phyloP scores from a whole-genome alignment of 2,888 invertebrate genomes.

The Chymomyza procnemis region DNA sequence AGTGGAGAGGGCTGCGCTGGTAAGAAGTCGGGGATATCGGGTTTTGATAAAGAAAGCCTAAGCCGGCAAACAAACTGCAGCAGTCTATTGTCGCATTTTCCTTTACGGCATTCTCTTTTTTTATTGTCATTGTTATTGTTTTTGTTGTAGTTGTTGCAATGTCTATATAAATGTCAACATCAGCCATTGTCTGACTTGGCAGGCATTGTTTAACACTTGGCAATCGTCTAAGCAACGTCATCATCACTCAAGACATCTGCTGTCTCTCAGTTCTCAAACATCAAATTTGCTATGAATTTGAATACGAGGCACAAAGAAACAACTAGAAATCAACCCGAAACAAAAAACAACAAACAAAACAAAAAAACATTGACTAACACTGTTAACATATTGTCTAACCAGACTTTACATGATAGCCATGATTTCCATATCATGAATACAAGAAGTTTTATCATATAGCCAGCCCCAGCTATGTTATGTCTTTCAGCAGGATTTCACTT shows the following conservation, averaged over 20 bases:
- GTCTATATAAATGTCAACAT: conserved; percentile 68
- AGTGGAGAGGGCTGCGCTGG: conserved; percentile 13
- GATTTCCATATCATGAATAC: too few relatives aligned
- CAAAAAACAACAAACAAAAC: not conserved
- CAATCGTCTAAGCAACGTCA: not conserved
- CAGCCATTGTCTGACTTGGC: conserved; percentile 59
- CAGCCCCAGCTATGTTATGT: too few relatives aligned
- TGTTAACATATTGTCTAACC: too few relatives aligned
- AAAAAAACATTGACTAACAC: not conserved
- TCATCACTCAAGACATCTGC: not conserved
- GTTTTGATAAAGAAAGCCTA: not conserved
- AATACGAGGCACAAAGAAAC: not conserved
- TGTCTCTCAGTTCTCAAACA: not conserved
- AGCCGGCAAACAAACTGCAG: conserved; percentile 33
- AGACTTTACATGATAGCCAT: too few relatives aligned
- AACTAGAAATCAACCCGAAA: not conserved
- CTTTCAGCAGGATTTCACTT: too few relatives aligned
- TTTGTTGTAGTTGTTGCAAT: conserved; percentile 40
- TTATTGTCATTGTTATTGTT: conserved; percentile 4
- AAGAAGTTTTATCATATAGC: too few relatives aligned
- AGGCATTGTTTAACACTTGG: conserved; percentile 36
- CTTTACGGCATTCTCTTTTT: conserved; percentile 35
- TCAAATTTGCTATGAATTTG: not conserved
- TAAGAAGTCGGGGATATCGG: not conserved
- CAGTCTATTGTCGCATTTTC: conserved; percentile 40